These are phyloP conservation scores for Galaxea fascicularis DNA, from an alignment of 92 coral and sea anemone genomes.

Conservation along the genomic window DNA sequence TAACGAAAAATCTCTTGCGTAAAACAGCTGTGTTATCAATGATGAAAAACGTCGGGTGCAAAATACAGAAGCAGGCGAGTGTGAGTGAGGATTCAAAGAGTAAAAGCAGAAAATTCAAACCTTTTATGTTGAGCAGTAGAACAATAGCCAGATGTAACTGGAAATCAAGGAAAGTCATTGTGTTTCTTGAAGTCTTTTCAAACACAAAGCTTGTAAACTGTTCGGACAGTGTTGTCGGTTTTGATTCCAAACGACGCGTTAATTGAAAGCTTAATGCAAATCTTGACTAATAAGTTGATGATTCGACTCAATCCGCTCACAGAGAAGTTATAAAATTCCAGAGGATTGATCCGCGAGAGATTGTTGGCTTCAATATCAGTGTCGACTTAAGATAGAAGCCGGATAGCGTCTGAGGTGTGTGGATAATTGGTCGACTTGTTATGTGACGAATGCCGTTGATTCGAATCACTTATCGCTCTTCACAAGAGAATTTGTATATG, in stretches of 20 bases:
- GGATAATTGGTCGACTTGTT: slow-evolving; percentile 31
- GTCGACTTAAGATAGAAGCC: background rate
- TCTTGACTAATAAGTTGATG: slow-evolving; percentile 26
- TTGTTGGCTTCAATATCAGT: background rate
- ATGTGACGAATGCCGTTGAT: slow-evolving; percentile 52
- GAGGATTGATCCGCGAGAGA: background rate
- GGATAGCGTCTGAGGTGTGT: background rate
- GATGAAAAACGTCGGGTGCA: slow-evolving; percentile 1
- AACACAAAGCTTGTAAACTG: slow-evolving; percentile 3
- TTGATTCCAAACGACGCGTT: slow-evolving; percentile 34
- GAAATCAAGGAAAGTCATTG: slow-evolving; percentile 31
- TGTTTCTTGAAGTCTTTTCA: background rate
- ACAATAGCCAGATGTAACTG: slow-evolving; percentile 24
- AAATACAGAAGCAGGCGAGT: background rate
- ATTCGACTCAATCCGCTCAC: slow-evolving; percentile 15
- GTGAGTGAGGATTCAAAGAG: background rate
- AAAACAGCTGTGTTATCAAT: slow-evolving; percentile 6
- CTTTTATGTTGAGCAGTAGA: slow-evolving; percentile 51
- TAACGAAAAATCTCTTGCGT: background rate
- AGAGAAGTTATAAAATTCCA: slow-evolving; percentile 11
- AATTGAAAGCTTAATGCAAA: slow-evolving; percentile 48
- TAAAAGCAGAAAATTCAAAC: slow-evolving; percentile 46
- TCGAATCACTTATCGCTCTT: slow-evolving; percentile 57
- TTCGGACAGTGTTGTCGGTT: slow-evolving; percentile 12
- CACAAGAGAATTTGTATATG: slow-evolving; percentile 49